Conservation (phyloP, 2,888 invertebrate species). For the Heliconius hortense region DNA sequence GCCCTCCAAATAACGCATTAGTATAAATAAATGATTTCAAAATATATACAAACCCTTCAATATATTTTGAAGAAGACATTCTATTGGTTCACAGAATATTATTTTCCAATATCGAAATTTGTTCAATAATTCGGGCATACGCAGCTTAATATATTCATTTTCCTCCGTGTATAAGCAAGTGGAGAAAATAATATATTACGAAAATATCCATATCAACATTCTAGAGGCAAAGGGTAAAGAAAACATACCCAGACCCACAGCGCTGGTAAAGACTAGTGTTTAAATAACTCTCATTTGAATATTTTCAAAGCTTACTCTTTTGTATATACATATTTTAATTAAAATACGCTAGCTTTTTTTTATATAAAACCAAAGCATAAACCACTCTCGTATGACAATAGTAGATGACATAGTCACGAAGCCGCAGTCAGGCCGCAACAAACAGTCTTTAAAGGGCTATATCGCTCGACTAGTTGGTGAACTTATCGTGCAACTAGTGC, state of each 20-base stretch:
- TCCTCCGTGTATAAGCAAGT: neutral
- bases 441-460: constrained; percentile 34
- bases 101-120: constrained; percentile 23
- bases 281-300: constrained; percentile 37
- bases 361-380: constrained; percentile 41
- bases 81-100: constrained; percentile 12
- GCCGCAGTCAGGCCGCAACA: constrained; percentile 40
- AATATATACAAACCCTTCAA: constrained; percentile 6
- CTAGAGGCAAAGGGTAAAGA: constrained; percentile 24
- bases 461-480: constrained; percentile 37
- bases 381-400: constrained; percentile 45
- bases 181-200: constrained; percentile 2
- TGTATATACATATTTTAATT: constrained; percentile 40
- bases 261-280: constrained; percentile 28
- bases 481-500: constrained; percentile 27
- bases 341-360: constrained; percentile 44
- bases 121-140: neutral
- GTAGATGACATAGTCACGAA: constrained; percentile 44
- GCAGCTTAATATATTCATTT: constrained; percentile 7
- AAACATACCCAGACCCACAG: constrained; percentile 23
- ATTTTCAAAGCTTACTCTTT: constrained; percentile 39
- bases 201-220: constrained; percentile 9
- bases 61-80: neutral
- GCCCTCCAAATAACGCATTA: constrained; percentile 28
- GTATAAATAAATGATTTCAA: constrained; percentile 28